Percentiles rank a stretch among this genome's conserved stretches.
These are phyloP conservation scores for Andricus curvator DNA, from an alignment of 2,888 invertebrate species.

Conservation along the genomic window DNA sequence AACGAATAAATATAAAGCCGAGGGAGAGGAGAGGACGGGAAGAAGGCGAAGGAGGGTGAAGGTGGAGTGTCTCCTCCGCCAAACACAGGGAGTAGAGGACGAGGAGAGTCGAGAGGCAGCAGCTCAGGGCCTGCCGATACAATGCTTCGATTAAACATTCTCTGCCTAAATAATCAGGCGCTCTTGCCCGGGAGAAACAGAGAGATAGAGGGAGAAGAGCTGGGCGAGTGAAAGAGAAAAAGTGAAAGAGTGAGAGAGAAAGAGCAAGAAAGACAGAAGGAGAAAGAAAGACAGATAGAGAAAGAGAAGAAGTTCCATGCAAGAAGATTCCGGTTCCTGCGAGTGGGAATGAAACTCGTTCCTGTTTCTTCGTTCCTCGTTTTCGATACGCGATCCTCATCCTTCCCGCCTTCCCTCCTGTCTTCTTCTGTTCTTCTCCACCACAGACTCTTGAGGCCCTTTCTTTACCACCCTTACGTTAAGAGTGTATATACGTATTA, in stretches of 20 bases:
- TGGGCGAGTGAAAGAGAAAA: constrained; percentile 39
- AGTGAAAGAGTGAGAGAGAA: constrained; percentile 30
- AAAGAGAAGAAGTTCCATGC: constrained; percentile 44
- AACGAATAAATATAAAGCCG: constrained; percentile 72
- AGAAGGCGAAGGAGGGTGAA: constrained; percentile 45
- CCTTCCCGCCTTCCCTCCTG: constrained; percentile 12
- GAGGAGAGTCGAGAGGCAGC: constrained; percentile 36
- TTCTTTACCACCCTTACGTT: constrained; percentile 58
- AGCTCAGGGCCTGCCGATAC: constrained; percentile 66
- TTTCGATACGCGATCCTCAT: constrained; percentile 42
- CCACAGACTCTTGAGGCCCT: constrained; percentile 17
- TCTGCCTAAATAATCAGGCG: constrained; percentile 77
- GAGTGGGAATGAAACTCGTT: constrained; percentile 48
- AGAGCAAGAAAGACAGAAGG: not conserved
- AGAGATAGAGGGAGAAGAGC: constrained; percentile 30
- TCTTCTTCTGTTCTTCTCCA: not conserved
- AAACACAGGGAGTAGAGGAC: constrained; percentile 41
- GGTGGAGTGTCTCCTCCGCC: constrained; percentile 48
- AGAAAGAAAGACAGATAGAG: constrained; percentile 27
- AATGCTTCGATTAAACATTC: constrained; percentile 78
- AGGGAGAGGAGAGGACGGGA: constrained; percentile 60
- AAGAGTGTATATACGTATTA: constrained; percentile 67
- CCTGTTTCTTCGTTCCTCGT: constrained; percentile 42
- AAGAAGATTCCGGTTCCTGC: constrained; percentile 51
- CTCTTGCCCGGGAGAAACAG: constrained; percentile 50